These are phyloP conservation scores for Oscheius sp. DNA, from an alignment of 2,888 invertebrate genomes.

Conservation along the genomic window DNA sequence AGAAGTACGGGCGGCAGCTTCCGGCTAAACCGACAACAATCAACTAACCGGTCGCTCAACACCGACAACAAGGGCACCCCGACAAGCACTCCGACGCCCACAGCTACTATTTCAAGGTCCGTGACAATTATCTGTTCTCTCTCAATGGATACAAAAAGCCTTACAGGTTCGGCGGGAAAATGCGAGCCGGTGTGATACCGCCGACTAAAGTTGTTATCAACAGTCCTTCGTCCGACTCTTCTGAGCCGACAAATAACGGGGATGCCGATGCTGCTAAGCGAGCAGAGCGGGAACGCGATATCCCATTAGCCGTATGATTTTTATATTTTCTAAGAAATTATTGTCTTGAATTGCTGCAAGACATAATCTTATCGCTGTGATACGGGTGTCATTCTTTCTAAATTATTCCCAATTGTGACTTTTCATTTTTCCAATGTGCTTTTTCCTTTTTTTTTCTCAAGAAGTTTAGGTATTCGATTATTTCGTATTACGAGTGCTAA, in stretches of 20 bases:
- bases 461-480: constrained; percentile 24
- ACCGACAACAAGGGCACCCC: constrained; percentile 41
- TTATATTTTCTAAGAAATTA: not conserved
- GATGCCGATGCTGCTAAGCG: constrained; percentile 19
- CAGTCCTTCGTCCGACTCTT: constrained; percentile 26
- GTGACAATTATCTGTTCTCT: not conserved
- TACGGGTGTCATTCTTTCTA: constrained; percentile 23
- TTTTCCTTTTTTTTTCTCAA: not conserved
- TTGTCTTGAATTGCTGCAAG: not conserved
- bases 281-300: constrained; percentile 15
- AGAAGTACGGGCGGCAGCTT: constrained; percentile 65
- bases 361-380: constrained; percentile 16
- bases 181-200: constrained; percentile 6
- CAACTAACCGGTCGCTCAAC: constrained; percentile 52
- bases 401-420: not conserved
- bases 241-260: constrained; percentile 30
- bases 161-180: constrained; percentile 23
- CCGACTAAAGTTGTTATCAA: constrained; percentile 33
- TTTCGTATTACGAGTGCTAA: constrained; percentile 24
- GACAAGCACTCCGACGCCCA: constrained; percentile 5
- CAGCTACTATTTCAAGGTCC: constrained; percentile 25
- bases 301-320: constrained; percentile 22
- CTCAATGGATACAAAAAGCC: no score
- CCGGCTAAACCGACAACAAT: constrained; percentile 62
- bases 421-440: not conserved